Conservation (phyloP, 2,888 invertebrate genomes). For the Erebia palarica region DNA sequence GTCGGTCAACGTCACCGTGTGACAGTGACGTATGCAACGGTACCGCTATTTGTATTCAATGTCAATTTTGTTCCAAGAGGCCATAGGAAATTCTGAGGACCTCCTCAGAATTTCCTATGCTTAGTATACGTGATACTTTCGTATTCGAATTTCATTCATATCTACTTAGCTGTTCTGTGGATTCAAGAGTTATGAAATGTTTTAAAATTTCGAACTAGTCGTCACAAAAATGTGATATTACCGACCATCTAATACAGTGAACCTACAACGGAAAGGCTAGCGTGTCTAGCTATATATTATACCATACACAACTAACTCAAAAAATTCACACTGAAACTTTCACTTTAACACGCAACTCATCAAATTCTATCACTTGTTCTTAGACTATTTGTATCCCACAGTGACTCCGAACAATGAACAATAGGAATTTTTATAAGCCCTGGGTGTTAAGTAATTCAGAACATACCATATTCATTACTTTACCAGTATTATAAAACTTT, state of each 20-base stretch:
- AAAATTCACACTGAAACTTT: too few species aligned
- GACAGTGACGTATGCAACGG: constrained; percentile 1
- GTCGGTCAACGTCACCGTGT: constrained; percentile 8
- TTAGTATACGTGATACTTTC: neutral
- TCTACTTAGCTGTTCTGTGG: neutral
- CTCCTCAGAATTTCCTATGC: too few species aligned
- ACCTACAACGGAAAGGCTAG: too few species aligned
- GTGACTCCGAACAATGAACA: neutral
- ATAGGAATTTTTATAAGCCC: neutral
- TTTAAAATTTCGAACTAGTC: too few species aligned
- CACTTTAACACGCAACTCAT: too few species aligned
- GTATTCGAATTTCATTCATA: neutral
- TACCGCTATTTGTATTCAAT: constrained; percentile 9
- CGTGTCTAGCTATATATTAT: too few species aligned
- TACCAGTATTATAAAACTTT: too few species aligned
- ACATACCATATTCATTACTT: too few species aligned
- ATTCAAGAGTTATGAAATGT: neutral
- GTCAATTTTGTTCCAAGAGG: neutral
- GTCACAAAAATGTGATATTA: too few species aligned
- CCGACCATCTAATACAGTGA: too few species aligned
- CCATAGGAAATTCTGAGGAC: neutral
- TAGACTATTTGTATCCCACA: neutral
- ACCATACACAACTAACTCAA: too few species aligned
- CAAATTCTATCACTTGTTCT: too few species aligned
- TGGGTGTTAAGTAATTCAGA: neutral